Conservation (phyloP, 2,888 invertebrate genomes). For the Altica lythri region DNA sequence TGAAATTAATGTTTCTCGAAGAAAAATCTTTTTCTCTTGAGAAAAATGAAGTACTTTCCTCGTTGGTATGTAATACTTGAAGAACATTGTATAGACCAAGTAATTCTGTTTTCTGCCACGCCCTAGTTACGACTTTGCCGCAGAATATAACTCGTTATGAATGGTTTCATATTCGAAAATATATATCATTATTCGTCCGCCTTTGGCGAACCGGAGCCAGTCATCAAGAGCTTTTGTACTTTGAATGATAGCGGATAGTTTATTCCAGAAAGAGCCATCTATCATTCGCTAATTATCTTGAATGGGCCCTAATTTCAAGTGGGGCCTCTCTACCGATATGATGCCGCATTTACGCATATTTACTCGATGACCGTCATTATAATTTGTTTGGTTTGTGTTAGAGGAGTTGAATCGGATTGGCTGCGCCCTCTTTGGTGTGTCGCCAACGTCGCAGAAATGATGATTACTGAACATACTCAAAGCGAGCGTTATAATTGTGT, state of each 20-base stretch:
- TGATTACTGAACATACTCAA: slow-evolving; percentile 25
- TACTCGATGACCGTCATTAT: slow-evolving; percentile 43
- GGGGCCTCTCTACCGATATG: slow-evolving; percentile 8
- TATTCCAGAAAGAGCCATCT: slow-evolving; percentile 46
- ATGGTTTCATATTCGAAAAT: neutral
- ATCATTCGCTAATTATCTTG: slow-evolving; percentile 54
- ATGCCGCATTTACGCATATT: slow-evolving; percentile 39
- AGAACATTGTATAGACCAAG: too few relatives aligned
- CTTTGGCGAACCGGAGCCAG: slow-evolving; percentile 26
- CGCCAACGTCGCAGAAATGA: slow-evolving; percentile 18
- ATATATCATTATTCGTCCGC: slow-evolving; percentile 6
- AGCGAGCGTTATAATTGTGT: slow-evolving; percentile 22
- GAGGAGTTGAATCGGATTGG: slow-evolving; percentile 19
- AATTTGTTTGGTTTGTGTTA: slow-evolving; percentile 50
- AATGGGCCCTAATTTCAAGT: slow-evolving; percentile 50
- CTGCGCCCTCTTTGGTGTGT: slow-evolving; percentile 18
- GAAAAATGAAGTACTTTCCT: too few relatives aligned
- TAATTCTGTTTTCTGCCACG: too few relatives aligned
- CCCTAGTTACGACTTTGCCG: too few relatives aligned
- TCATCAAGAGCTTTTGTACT: slow-evolving; percentile 34
- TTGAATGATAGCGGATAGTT: slow-evolving; percentile 44
- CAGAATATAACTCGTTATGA: too few relatives aligned
- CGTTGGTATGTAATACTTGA: too few relatives aligned
- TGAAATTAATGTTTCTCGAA: too few relatives aligned
- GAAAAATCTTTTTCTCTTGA: too few relatives aligned